These are phyloP conservation scores for Clavelina lepadiformis DNA, from an alignment of 23 tunicate species.

Conservation along the genomic window DNA sequence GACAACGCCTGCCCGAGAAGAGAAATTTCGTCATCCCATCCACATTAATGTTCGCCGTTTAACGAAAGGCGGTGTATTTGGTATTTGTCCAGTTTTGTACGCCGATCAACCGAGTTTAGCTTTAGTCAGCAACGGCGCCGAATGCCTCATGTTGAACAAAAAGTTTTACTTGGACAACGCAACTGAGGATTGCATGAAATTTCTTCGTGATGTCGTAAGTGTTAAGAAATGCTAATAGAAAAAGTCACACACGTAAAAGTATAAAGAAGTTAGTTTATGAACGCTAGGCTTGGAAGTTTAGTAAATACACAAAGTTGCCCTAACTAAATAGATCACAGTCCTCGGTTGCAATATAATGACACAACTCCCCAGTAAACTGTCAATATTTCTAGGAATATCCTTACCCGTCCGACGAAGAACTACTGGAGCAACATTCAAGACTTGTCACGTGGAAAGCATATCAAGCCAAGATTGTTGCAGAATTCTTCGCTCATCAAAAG, in stretches of 20 bases:
- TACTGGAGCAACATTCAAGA: slow-evolving; percentile 52
- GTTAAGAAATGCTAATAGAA: no score
- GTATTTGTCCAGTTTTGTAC: slow-evolving; percentile 44
- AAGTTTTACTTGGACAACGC: slow-evolving; percentile 82
- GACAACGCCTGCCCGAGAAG: not conserved
- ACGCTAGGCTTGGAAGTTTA: no score
- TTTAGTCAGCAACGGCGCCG: slow-evolving; percentile 84
- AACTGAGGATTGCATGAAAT: slow-evolving; percentile 43
- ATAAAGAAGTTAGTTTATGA: no score
- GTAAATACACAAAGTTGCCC: no score
- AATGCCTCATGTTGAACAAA: slow-evolving; percentile 80
- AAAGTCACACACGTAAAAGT: no score
- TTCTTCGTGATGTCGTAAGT: slow-evolving; percentile 57
- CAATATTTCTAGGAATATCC: slow-evolving; percentile 51
- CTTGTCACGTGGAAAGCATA: slow-evolving; percentile 58
- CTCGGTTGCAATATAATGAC: no score
- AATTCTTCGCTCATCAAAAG: no score
- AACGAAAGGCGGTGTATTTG: slow-evolving; percentile 54
- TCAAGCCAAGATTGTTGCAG: slow-evolving; percentile 16
- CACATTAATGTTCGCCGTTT: slow-evolving; percentile 63
- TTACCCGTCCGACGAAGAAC: slow-evolving; percentile 59
- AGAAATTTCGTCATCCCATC: slow-evolving; percentile 18
- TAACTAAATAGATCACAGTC: no score
- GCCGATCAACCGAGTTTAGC: slow-evolving; percentile 69
- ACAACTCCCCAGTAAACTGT: no score